Percentiles rank a stretch among this genome's conserved stretches.
Conservation (phyloP, 30 jellyfish, hydroid and myxozoan genomes). For the Aurelia aurita region DNA sequence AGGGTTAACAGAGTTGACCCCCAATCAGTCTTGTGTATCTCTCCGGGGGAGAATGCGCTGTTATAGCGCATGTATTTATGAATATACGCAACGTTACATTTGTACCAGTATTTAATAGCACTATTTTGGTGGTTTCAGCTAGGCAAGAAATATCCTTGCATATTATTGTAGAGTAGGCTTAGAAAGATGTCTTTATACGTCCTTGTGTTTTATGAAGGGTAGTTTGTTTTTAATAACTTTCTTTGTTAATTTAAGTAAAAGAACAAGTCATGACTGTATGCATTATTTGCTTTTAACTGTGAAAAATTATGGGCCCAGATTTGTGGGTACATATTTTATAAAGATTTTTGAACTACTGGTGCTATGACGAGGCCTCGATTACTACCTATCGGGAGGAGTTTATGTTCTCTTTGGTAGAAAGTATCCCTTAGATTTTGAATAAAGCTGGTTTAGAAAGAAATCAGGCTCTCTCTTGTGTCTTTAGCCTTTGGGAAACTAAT, state of each 20-base stretch:
- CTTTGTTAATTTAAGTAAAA: conserved; percentile 29
- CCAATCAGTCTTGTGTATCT: too few species aligned
- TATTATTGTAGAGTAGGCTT: conserved; percentile 40
- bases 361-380: neutral
- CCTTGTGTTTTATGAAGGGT: conserved; percentile 58
- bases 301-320: conserved; percentile 3
- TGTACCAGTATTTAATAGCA: conserved; percentile 65
- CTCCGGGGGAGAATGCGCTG: too few species aligned
- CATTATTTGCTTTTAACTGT: conserved; percentile 3
- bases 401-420: neutral
- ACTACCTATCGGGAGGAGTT: neutral
- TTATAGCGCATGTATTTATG: conserved; percentile 39
- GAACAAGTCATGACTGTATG: neutral
- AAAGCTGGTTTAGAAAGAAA: neutral
- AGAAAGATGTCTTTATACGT: conserved; percentile 47
- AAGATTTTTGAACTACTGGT: neutral
- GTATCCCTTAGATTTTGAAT: neutral
- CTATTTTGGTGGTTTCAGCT: conserved; percentile 39
- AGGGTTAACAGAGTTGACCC: too few species aligned
- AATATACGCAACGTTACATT: conserved; percentile 55
- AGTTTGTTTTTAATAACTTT: conserved; percentile 32
- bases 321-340: conserved; percentile 10
- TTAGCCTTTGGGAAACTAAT: too few species aligned
- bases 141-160: conserved; percentile 56
- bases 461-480: too few species aligned